These are phyloP conservation scores for Choristoneura fumiferana DNA, from an alignment of 1,140 invertebrate species.

Conservation along the genomic window DNA sequence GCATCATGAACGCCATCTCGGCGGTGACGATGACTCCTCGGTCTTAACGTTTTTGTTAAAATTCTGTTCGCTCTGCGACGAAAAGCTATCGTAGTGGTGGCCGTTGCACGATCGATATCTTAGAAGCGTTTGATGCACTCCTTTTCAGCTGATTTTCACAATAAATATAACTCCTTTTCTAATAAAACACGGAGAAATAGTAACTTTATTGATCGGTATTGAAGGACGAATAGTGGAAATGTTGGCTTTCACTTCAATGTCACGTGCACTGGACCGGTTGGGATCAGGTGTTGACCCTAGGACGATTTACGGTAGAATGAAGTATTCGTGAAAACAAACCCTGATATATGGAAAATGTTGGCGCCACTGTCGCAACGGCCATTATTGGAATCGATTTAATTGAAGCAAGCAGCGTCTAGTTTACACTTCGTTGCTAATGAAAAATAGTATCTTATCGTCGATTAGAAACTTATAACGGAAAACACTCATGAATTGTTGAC, in stretches of 20 bases:
- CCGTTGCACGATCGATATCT: slow-evolving; percentile 44
- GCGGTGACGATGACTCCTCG: slow-evolving; percentile 59
- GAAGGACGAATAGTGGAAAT: slow-evolving; percentile 28
- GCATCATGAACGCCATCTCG: slow-evolving; percentile 96
- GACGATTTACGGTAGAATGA: slow-evolving; percentile 74
- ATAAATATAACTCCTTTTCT: slow-evolving; percentile 18
- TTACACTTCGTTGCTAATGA: not conserved
- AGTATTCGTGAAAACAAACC: slow-evolving; percentile 73
- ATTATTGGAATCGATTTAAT: slow-evolving; percentile 34
- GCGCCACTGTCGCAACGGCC: slow-evolving; percentile 64
- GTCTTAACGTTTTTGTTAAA: slow-evolving; percentile 68
- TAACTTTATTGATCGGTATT: slow-evolving; percentile 22
- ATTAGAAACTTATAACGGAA: not conserved
- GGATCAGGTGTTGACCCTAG: slow-evolving; percentile 67
- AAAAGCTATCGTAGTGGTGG: slow-evolving; percentile 35
- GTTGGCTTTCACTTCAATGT: slow-evolving; percentile 71
- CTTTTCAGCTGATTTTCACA: slow-evolving; percentile 25
- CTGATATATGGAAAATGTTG: slow-evolving; percentile 76
- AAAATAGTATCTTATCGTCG: not conserved
- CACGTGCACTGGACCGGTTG: slow-evolving; percentile 55
- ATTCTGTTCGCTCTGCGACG: slow-evolving; percentile 39
- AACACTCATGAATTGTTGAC: not conserved
- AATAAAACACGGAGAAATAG: slow-evolving; percentile 6
- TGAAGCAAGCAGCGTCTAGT: not conserved
- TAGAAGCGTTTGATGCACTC: slow-evolving; percentile 28